These are phyloP conservation scores for Zaprionus obscuricornis DNA, from an alignment of 2,888 invertebrate species.

Conservation along the genomic window DNA sequence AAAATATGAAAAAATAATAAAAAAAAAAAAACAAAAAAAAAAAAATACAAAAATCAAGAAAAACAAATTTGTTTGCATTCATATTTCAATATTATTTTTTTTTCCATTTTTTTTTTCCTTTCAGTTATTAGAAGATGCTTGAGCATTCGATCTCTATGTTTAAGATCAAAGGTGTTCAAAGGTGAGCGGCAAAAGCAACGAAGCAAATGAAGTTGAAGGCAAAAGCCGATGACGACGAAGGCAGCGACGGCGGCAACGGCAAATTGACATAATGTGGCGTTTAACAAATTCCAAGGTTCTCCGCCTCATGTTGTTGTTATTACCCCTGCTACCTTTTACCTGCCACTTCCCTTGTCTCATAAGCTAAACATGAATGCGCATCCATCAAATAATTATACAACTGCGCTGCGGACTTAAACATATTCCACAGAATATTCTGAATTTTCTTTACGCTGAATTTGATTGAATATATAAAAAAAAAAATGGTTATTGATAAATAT, in stretches of 20 bases:
- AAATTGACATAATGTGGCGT: constrained; percentile 83
- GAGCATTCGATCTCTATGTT: constrained; percentile 39
- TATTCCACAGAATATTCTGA: too few species aligned
- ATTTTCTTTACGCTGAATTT: too few species aligned
- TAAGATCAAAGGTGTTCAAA: constrained; percentile 67
- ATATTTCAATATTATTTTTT: constrained; percentile 72
- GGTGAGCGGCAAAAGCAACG: constrained; percentile 55
- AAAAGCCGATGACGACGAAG: too few species aligned
- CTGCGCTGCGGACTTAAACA: constrained; percentile 25
- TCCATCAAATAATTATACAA: constrained; percentile 66
- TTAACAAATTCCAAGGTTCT: constrained; percentile 80
- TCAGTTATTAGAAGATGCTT: constrained; percentile 53
- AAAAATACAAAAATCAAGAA: constrained; percentile 14
- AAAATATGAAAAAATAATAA: constrained; percentile 6
- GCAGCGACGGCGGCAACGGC: constrained; percentile 63
- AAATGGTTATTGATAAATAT: too few species aligned
- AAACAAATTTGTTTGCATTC: constrained; percentile 65
- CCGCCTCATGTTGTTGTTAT: too few species aligned
- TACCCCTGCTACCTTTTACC: not conserved
- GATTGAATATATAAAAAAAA: too few species aligned
- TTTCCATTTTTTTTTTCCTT: not conserved
- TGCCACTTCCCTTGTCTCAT: not conserved
- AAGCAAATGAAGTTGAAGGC: not conserved
- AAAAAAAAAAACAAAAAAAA: not conserved
- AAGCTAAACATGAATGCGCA: constrained; percentile 38